Base-by-base conservation (phyloP, 2,888 invertebrate genomes). In the Agrenia bidenticulata region DNA sequence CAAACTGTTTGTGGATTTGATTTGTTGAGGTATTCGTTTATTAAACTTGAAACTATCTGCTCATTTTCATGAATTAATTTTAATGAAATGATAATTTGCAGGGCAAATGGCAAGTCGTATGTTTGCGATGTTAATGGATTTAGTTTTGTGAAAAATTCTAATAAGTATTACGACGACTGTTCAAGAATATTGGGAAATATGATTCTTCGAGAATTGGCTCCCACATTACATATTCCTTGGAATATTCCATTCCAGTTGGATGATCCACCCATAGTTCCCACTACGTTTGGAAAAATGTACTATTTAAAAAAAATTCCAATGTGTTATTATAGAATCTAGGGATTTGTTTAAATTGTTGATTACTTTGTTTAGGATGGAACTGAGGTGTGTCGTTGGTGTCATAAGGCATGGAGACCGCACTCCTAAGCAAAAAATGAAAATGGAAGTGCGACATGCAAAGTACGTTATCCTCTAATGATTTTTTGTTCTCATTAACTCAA, bases 391-490 rank as follows among this genome's bases (percentile, higher is more conserved):
- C 2, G 94, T 97, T 45, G 99, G 93, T 24, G 93, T 99, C 5
- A 98, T 99, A 68, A 83, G 99, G 66, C 99, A 99, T 79, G 99
- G 99, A 0, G 99, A 99, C 81, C 84, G 99, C 73, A 99, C 99
- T 15, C 99, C 99, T 0, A 99, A 99, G 80, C 99, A 99, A 83
- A 99, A 99, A 83, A 99, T 99, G 98, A 99, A 99, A 82, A 97
- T 98, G 74, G 97, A 97, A 85, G 97, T 97, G 15, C 85, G 95
- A 59, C 95, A 97, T 85, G 91, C 90, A 2, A 93, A 94, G 91
- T 92, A 81, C 80, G 83, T 79, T 32, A 32, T 27, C 24, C 7
- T 9, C 13, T 27, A 37, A 55, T 19, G 13, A 37, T 39, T 27
- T 55, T 26, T 41, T 57, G 37, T 37, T n/a, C n/a, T n/a, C 19